Base-by-base conservation (phyloP, 2,113 vertebrate genomes). In the Nyctereutes procyonoides region DNA sequence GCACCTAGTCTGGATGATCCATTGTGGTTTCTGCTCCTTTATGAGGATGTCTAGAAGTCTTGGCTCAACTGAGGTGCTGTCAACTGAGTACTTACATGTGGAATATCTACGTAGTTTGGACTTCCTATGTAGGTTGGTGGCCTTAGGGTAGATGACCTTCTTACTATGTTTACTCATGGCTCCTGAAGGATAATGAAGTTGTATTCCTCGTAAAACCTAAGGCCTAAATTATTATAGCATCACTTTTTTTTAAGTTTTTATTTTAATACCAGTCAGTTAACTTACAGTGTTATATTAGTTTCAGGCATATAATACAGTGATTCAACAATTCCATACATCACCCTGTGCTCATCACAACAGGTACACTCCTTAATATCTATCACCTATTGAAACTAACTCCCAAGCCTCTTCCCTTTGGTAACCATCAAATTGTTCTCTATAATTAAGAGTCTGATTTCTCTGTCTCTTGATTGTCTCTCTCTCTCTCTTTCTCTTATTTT, bases 81-180 rank as follows among this genome's bases (percentile, higher is more conserved):
- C 77, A 58, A 0, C 1, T 22, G 7, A 14, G 28, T 3, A 9
- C 4, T 56, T 71, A 69, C 5, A 14, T 5, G 2, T 30, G 13
- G 11, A 26, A 38, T 56, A 7, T 43, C 73, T 35, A 4, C 3
- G 3, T 30, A 24, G 10, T 14, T 48, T 48, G 32, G 2, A 7
- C 17, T 93, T 65, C 51, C 53, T 65, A 63, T 38, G 26, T 13
- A 60, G 11, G 26, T 7, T n/a, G 6, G 38, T 4, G 9, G 30
- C 12, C 16, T 55, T 32, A 15, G n/a, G 6, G 30, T 63, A 51
- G 43, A 51, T 17, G 26, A 26, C 15, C 14, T 51, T 17, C 43
- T 77, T 51, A 77, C 15, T 4, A 8, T 60, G 24, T 5, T 81
- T 24, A 53, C 5, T 86, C 6, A 53, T 0, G 5, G 4, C 4